phyloP scores from a whole-genome alignment of 2,888 invertebrate species.

The Neoascia interrupta region DNA sequence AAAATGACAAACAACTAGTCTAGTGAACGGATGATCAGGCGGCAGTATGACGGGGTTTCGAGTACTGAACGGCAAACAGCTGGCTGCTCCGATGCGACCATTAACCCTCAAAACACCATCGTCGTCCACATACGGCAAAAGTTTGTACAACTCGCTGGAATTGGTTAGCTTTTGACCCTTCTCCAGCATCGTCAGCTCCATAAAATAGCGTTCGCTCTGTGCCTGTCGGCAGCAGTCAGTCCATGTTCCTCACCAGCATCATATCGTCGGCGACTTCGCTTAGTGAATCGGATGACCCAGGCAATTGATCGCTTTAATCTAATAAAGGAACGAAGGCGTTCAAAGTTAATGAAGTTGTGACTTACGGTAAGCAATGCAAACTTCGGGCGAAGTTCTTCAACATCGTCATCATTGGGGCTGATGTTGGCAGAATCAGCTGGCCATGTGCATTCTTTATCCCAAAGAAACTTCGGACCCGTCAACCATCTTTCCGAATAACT shows the following conservation, averaged over 20 bases:
- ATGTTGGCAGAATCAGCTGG: not conserved
- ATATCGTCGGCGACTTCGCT: not conserved
- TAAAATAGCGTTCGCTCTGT: no score
- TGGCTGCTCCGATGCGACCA: slow-evolving; percentile 45
- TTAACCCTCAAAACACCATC: slow-evolving; percentile 22
- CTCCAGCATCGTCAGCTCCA: no score
- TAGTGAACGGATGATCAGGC: slow-evolving; percentile 5
- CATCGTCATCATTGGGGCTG: slow-evolving; percentile 16
- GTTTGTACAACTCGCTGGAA: slow-evolving; percentile 10
- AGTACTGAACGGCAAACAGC: slow-evolving; percentile 36
- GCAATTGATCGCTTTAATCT: slow-evolving; percentile 34
- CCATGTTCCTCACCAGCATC: no score
- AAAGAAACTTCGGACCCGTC: slow-evolving; percentile 38
- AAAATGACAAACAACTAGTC: slow-evolving; percentile 3
- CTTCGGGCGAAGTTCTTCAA: not conserved
- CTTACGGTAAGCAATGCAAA: not conserved
- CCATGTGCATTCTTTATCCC: slow-evolving; percentile 20
- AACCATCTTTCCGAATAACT: slow-evolving; percentile 13
- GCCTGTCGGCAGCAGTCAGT: no score
- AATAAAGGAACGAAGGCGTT: slow-evolving; percentile 30
- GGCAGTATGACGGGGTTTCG: slow-evolving; percentile 37
- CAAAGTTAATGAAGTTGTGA: slow-evolving; percentile 1
- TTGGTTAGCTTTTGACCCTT: no score
- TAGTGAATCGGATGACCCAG: not conserved
- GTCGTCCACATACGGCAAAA: slow-evolving; percentile 21